Base-by-base conservation (phyloP, 2,797 vertebrate genomes). In the Cynopterus sphinx region DNA sequence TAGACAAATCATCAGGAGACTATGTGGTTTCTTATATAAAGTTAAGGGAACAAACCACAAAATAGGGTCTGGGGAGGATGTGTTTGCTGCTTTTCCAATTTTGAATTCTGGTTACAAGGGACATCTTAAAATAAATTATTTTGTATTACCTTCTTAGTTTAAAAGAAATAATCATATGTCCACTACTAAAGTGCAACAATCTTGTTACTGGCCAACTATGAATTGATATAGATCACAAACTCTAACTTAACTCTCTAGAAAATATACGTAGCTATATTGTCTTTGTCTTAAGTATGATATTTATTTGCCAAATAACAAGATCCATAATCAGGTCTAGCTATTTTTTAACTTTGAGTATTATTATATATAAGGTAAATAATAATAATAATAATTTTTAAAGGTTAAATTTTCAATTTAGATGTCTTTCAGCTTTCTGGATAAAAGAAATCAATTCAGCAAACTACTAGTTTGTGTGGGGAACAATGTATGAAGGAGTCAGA, bases 391-490 rank as follows among this genome's bases (percentile, higher is more conserved):
- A 81, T 55, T 86, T 89, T 65, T 75, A 90, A 94, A 79, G 83
- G 71, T 21, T 79, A 9, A 1, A 70, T 74, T 92, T 95, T 89
- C 55, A 77, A 19, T n/a, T 61, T 79, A 92, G 65, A 61, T 26
- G 36, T 24, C 41, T 63, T 95, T 87, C 43, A 91, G 85, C 22
- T 78, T 84, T 95, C 77, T 79, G 59, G 93, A 94, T 39, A 96
- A 95, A 97, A 87, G 43, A 46, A 94, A 65, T 89, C 68, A 96
- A 86, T 51, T 96, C 68, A 68, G 84, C 24, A 87, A 89, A 92
- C 78, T 86, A 90, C 68, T 79, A 28, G 41, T 68, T 57, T 74
- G 43, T 61, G 33, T 61, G 33, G 10, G 53, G 59, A 49, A 83
- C 51, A 93, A 75, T 57, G 41, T 46, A 24, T 26, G 28, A 91